phyloP scores from a whole-genome alignment of 1,140 invertebrate species.

The Mylabris phalerata region DNA sequence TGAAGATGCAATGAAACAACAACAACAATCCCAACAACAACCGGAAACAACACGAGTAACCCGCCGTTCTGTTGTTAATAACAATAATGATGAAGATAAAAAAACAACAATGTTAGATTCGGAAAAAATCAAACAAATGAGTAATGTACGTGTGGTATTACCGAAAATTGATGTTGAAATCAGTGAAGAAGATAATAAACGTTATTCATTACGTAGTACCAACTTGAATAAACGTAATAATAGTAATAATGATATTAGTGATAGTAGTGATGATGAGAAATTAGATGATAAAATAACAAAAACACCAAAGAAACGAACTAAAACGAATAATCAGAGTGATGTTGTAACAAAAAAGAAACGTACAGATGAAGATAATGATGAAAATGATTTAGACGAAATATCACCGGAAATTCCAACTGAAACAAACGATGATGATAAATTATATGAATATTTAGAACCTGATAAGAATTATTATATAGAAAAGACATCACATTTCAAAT shows the following conservation, averaged over 20 bases:
- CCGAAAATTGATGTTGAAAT: conserved; percentile 26
- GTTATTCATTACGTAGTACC: conserved; percentile 16
- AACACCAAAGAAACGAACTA: conserved; percentile 3
- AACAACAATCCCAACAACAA: conserved; percentile 7
- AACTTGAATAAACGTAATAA: too few species aligned
- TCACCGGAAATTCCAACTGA: neutral
- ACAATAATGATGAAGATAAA: neutral
- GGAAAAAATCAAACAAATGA: conserved; percentile 18
- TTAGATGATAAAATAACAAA: too few species aligned
- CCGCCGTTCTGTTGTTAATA: neutral
- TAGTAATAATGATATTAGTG: too few species aligned
- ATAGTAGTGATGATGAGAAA: too few species aligned
- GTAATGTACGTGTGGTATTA: conserved; percentile 24
- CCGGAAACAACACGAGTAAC: neutral
- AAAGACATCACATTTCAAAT: conserved; percentile 28
- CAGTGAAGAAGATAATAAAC: conserved; percentile 8
- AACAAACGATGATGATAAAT: conserved; percentile 13
- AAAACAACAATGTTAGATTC: neutral
- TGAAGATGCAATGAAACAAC: conserved; percentile 19
- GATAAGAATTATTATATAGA: conserved; percentile 33
- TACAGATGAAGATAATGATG: conserved; percentile 6
- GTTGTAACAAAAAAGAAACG: conserved; percentile 6
- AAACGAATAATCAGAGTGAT: conserved; percentile 5
- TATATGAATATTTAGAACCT: conserved; percentile 19
- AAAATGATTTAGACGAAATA: neutral